Base-by-base conservation (phyloP, 2,113 vertebrate species). In the Porphyrio hochstetteri region DNA sequence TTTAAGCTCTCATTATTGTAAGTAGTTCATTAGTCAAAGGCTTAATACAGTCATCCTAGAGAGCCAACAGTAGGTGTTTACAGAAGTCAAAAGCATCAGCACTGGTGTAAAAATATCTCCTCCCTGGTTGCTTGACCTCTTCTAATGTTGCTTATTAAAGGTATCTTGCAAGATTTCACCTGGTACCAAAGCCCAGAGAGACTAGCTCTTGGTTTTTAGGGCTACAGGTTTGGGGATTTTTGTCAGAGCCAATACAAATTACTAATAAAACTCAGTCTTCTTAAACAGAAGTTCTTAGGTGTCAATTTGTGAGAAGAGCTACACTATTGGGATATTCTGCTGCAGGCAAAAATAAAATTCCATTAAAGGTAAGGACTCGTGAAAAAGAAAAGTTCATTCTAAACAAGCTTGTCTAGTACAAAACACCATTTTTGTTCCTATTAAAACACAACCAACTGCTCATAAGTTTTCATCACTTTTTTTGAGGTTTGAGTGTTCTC, bases 161-260 rank as follows among this genome's bases (percentile, higher is more conserved):
- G 38, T 63, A 50, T 71, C 59, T 53, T 68, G 15, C 27, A 72
- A 63, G 36, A 35, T 3, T 38, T 72, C 55, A 64, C 10, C 33
- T 31, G 9, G 13, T 23, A 69, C 27, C 28, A 69, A 91, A 85
- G 16, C 16, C 27, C 20, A 67, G 35, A 65, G 29, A 7, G 20
- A 57, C 23, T 17, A 61, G 16, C 4, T 8, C 14, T 86, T 79
- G 21, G 2, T 21, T 61, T 82, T 57, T 38, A 67, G 40, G 19
- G 13, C 9, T 67, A n/a, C 9, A 23, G 13, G 0, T 13, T 1
- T 4, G 15, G 7, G 0, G 6, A 1, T 35, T 61, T 60, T 52
- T 55, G 5, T 9, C 9, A 46, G 33, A 36, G 5, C 3, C 10
- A 67, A 48, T 31, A 85, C 18, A 74, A 78, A 52, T 36, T 0